Evolutionary conservation across 2,113 vertebrate species (phyloP).

Genomic region (Seriola aureovittata): DNA sequence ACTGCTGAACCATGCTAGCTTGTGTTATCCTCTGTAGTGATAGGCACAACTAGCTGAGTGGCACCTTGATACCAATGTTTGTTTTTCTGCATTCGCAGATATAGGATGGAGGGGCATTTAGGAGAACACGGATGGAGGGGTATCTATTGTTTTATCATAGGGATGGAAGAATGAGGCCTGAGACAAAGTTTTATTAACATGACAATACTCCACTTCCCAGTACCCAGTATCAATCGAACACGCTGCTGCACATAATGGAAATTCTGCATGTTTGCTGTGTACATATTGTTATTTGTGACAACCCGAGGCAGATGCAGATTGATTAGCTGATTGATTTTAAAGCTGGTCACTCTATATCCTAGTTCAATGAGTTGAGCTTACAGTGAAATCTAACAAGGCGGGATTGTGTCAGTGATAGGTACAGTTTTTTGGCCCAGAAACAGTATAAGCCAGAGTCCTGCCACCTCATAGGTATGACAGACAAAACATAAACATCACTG

Average conservation of each 20-base stretch:
- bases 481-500: background rate
- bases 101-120: background rate
- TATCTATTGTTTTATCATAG: background rate
- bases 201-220: background rate
- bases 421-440: background rate
- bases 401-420: too few relatives aligned
- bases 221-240: background rate
- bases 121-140: background rate
- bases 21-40: conserved; percentile 67
- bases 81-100: conserved; percentile 34
- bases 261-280: conserved; percentile 4
- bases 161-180: background rate
- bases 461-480: background rate
- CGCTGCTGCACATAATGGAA: background rate
- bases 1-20: conserved; percentile 61
- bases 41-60: conserved; percentile 51
- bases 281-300: background rate
- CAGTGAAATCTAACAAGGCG: background rate
- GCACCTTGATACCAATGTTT: conserved; percentile 55
- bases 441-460: background rate
- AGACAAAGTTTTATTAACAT: background rate
- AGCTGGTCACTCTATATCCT: background rate
- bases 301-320: background rate
- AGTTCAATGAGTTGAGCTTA: background rate
- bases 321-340: conserved; percentile 22